A percentile compares a stretch with the other conserved stretches of the same genome.
These are phyloP conservation scores for Drosophila arizonae DNA, from an alignment of 1,140 invertebrate species.

Conservation along the genomic window DNA sequence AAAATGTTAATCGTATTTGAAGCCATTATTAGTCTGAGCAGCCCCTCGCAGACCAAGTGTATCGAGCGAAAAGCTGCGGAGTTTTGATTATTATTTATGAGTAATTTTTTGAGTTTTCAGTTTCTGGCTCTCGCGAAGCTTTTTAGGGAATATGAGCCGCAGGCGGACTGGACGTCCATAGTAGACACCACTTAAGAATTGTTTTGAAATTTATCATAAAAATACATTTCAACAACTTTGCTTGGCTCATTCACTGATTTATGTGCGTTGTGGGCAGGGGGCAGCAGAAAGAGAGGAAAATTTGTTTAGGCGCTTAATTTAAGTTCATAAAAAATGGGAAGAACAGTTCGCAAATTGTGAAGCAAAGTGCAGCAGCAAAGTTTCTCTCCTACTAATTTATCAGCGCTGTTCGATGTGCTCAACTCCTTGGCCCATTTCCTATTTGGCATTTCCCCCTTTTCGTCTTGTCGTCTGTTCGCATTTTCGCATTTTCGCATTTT, in stretches of 20 bases:
- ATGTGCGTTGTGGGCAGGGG: conserved; percentile 7
- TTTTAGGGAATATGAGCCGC: conserved; percentile 55
- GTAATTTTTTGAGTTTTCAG: conserved; percentile 57
- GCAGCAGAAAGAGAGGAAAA: neutral
- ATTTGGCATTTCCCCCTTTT: neutral
- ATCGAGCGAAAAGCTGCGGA: neutral
- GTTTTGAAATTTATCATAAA: conserved; percentile 72
- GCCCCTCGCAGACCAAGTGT: neutral
- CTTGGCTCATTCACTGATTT: conserved; percentile 44
- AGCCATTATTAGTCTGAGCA: neutral
- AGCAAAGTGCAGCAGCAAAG: conserved; percentile 22
- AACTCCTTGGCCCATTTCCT: conserved; percentile 15
- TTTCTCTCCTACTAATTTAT: conserved; percentile 60
- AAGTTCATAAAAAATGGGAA: conserved; percentile 78
- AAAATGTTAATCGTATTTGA: too few relatives aligned
- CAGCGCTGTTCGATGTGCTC: conserved; percentile 50
- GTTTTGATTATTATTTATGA: conserved; percentile 74
- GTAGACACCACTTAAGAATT: conserved; percentile 50
- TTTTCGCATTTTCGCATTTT: conserved; percentile 3
- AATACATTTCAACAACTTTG: conserved; percentile 67
- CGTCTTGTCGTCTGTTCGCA: neutral
- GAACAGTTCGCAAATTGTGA: conserved; percentile 17
- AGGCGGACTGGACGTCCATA: conserved; percentile 47
- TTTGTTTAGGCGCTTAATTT: conserved; percentile 44
- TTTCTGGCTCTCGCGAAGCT: conserved; percentile 41